Base-by-base conservation (phyloP, 2,888 invertebrate species). In the Oasisia sp. region DNA sequence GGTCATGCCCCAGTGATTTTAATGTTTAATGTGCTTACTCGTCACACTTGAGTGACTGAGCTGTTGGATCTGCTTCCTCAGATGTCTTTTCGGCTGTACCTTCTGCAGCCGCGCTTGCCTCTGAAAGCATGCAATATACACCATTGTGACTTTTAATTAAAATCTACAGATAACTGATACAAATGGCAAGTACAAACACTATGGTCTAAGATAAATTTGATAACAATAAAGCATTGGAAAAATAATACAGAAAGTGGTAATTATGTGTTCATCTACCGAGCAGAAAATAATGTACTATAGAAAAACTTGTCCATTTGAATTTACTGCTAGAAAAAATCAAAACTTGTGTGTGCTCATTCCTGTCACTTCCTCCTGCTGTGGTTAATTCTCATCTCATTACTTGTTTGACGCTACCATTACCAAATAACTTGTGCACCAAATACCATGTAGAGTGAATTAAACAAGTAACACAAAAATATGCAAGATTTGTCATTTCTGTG, bases 41-140 rank as follows among this genome's bases (percentile, higher is more conserved):
- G 95, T 99, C 98, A 96, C 99, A 99, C 97, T 98, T 98, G 44
- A 99, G 97, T 0, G 99, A 99, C 92, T 96, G 98, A 98, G 1
- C 98, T 97, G 93, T 94, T 91, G 93, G 32, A 90, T 32, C 27
- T 91, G 27, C 56, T 11, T 58, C 92, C 32, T 90, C 91, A 56
- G 32, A 12, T 89, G 91, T 56, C 44, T 45, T 58, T 27, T 44
- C 91, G 9, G 89, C 45, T 38, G 90, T 56, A 0, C 89, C 92
- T 32, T 90, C 91, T 32, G 27, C 91, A 8, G n/a, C 38, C 74
- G 32, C 91, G 32, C 56, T 19, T 50, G 74, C 74, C n/a, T 74
- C 74, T 74, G 74, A 27, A 74, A 27, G 74, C 74, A 74, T 19
- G 27, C 74, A 19, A 74, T 7, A 27, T 27, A 7, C 74, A 74